Evolutionary conservation across 64 coral and sea anemone genomes (phyloP).

Genomic region (Stichodactyla mertensii): DNA sequence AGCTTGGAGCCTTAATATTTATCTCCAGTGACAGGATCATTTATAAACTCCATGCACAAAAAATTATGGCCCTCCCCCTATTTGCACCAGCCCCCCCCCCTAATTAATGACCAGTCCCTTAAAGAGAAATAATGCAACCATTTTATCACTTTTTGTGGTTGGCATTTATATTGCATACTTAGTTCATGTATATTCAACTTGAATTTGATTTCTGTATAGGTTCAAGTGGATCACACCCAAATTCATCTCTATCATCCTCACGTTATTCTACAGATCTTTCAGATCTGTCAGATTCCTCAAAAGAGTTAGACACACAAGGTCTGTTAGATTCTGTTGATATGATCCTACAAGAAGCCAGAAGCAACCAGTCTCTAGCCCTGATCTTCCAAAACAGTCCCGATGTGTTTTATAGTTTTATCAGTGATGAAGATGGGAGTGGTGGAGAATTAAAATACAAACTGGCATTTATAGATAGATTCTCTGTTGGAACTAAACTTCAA

Average conservation of each 20-base stretch:
- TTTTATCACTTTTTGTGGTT: too few species aligned
- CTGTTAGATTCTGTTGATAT: conserved; percentile 48
- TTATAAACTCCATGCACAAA: too few species aligned
- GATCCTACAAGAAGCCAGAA: conserved; percentile 33
- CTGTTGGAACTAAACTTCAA: conserved; percentile 31
- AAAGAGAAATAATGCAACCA: too few species aligned
- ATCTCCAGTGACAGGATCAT: too few species aligned
- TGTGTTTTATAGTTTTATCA: conserved; percentile 75
- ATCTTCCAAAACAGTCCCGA: conserved; percentile 53
- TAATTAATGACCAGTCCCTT: too few species aligned
- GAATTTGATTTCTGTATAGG: not conserved
- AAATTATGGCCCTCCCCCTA: too few species aligned
- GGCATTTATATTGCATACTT: too few species aligned
- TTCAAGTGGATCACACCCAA: conserved; percentile 17
- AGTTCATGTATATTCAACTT: too few species aligned
- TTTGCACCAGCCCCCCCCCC: too few species aligned
- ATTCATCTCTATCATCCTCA: not conserved
- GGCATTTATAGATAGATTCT: conserved; percentile 50
- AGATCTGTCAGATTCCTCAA: not conserved
- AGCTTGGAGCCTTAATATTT: too few species aligned
- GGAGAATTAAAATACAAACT: conserved; percentile 60
- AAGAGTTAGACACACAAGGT: conserved; percentile 10
- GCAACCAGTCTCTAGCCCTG: conserved; percentile 23
- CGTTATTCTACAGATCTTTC: not conserved
- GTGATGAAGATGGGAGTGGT: conserved; percentile 68